A percentile compares a stretch with the other conserved stretches of the same genome.
These are phyloP conservation scores for Diadumene lineata DNA, from an alignment of 92 coral and sea anemone genomes.

Conservation along the genomic window DNA sequence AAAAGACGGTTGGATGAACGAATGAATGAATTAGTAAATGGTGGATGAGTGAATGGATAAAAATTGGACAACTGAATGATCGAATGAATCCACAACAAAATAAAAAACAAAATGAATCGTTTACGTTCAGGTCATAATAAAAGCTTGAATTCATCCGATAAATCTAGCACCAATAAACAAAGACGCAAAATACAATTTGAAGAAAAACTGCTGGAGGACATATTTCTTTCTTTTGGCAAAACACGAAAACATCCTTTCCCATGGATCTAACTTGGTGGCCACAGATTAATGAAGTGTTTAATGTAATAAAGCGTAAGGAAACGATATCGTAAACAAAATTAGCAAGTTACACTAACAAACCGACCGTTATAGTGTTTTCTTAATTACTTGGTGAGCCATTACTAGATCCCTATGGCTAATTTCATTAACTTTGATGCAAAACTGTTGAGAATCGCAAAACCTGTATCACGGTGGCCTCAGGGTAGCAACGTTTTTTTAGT, in stretches of 20 bases:
- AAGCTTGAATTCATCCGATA: neutral
- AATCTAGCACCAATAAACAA: neutral
- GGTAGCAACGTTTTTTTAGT: no score
- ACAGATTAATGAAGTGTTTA: conserved; percentile 30
- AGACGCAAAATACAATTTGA: neutral
- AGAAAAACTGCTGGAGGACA: neutral
- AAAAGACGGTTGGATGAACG: no score
- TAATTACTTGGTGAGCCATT: neutral
- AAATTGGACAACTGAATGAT: no score
- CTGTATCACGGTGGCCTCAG: no score
- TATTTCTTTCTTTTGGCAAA: neutral
- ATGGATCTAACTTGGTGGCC: no score
- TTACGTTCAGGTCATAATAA: neutral
- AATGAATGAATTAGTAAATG: neutral
- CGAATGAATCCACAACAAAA: no score
- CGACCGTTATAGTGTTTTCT: conserved; percentile 1
- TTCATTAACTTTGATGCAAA: neutral
- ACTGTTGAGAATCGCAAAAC: no score
- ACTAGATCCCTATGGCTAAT: neutral
- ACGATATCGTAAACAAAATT: neutral
- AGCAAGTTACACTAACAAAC: neutral
- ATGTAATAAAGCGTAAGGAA: conserved; percentile 16
- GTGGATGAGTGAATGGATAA: neutral
- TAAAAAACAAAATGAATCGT: no score
- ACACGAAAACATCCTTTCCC: neutral